Base-by-base conservation (phyloP, 2,113 vertebrate species). In the Stercorarius parasiticus region DNA sequence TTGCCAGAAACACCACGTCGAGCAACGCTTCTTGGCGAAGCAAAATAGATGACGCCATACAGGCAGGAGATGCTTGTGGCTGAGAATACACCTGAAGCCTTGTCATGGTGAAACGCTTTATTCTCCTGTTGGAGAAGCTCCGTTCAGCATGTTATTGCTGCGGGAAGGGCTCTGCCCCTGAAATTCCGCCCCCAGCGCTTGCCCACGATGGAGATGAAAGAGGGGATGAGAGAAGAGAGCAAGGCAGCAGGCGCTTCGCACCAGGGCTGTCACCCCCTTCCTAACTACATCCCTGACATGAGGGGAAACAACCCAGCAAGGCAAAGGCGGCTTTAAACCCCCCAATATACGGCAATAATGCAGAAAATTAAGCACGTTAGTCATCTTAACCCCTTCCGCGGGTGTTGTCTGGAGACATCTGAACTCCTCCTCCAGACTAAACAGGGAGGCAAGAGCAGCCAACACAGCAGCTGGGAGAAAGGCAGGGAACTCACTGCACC, bases 91-190 rank as follows among this genome's bases (percentile, higher is more conserved):
- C 7, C 25, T 10, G 3, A 80, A 83, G 77, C 26, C 53, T 58
- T 47, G 21, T 20, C 6, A 0, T 1, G 23, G 61, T 43, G 21
- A 87, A 61, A 82, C 0, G 4, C 9, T 66, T 61, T 23, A 12
- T 40, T 58, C 43, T 21, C 0, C 0, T 5, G 10, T 5, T 20
- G 30, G 59, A 82, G 64, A 69, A 87, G 25, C 47, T 53, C 32
- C 7, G 1, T 52, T 50, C 43, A 59, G 21, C 4, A 3, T 0
- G 0, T 40, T 40, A 36, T 2, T 61, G 82, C 20, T 43, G 23
- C 1, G 3, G 84, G 27, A 83, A 58, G 27, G 45, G 47, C 13
- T 77, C 72, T 2, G 6, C 2, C 50, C 27, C 47, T 34, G 23
- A 66, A 86, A 93, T 49, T 38, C 18, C 42, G 11, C 17, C 1